A percentile compares a stretch with the other conserved stretches of the same genome.
Evolutionary conservation across 2,113 vertebrate species (phyloP).

Genomic region (Oenanthe melanoleuca): DNA sequence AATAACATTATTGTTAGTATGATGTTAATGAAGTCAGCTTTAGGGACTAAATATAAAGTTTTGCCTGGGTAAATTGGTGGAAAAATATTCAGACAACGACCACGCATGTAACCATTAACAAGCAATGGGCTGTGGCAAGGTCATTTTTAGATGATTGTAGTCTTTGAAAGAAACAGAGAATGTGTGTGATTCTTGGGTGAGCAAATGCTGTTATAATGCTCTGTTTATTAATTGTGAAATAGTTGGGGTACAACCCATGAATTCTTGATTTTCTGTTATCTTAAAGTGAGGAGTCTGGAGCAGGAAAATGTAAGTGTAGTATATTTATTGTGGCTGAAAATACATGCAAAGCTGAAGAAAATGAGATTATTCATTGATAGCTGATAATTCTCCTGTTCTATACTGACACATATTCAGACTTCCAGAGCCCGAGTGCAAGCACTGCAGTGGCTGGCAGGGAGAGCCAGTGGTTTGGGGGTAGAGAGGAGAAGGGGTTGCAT

Average conservation of each 20-base stretch:
- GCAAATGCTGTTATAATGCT: constrained; percentile 45
- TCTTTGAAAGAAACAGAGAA: neutral
- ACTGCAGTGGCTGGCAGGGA: neutral
- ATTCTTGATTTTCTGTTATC: constrained; percentile 44
- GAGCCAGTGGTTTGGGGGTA: neutral
- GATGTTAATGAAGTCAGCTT: neutral
- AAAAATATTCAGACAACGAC: neutral
- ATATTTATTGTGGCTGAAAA: constrained; percentile 35
- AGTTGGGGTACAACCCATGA: constrained; percentile 50
- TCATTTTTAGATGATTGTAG: neutral
- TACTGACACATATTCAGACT: neutral
- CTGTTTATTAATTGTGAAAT: constrained; percentile 53
- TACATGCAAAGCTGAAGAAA: constrained; percentile 10
- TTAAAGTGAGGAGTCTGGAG: constrained; percentile 55
- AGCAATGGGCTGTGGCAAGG: neutral
- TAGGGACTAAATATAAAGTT: neutral
- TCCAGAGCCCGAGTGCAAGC: neutral
- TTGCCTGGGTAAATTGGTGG: neutral
- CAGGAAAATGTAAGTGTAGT: constrained; percentile 50
- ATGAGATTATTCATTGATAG: neutral
- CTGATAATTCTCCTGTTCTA: neutral
- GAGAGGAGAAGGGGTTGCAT: neutral
- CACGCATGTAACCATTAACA: neutral
- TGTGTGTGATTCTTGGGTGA: constrained; percentile 39
- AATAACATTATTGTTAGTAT: neutral